These are phyloP conservation scores for Macropodus opercularis DNA, from an alignment of 2,797 vertebrate species.

Conservation along the genomic window DNA sequence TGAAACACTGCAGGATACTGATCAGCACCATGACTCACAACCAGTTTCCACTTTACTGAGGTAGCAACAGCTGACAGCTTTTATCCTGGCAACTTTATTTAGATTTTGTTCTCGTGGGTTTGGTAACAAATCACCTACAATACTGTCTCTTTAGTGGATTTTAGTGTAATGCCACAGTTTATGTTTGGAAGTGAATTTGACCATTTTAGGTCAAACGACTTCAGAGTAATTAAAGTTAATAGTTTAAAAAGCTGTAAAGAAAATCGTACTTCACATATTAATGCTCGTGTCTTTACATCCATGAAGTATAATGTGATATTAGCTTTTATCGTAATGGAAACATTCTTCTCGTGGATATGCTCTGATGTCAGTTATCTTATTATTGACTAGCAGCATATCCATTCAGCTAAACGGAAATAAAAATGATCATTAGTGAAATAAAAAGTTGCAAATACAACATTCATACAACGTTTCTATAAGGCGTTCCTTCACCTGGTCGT, in stretches of 20 bases:
- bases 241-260: neutral
- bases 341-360: conserved; percentile 45
- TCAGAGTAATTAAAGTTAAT: neutral
- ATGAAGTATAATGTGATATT: conserved; percentile 4
- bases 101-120: neutral
- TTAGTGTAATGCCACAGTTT: neutral
- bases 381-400: conserved; percentile 50
- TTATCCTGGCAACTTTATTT: neutral
- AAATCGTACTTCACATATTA: conserved; percentile 1
- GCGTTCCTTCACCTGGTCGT: conserved; percentile 70
- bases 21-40: conserved; percentile 25
- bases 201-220: neutral
- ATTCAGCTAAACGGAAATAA: conserved; percentile 41
- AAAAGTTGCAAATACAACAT: conserved; percentile 61
- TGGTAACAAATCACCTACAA: neutral
- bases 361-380: conserved; percentile 47
- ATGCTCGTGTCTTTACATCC: neutral
- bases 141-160: neutral
- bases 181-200: neutral
- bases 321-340: conserved; percentile 32
- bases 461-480: conserved; percentile 76
- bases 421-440: conserved; percentile 50
- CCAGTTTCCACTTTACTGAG: conserved; percentile 57
- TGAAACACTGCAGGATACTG: conserved; percentile 7
- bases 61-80: conserved; percentile 42